These are phyloP conservation scores for Takifugu ocellatus DNA, from an alignment of 2,797 vertebrate genomes.

Conservation along the genomic window DNA sequence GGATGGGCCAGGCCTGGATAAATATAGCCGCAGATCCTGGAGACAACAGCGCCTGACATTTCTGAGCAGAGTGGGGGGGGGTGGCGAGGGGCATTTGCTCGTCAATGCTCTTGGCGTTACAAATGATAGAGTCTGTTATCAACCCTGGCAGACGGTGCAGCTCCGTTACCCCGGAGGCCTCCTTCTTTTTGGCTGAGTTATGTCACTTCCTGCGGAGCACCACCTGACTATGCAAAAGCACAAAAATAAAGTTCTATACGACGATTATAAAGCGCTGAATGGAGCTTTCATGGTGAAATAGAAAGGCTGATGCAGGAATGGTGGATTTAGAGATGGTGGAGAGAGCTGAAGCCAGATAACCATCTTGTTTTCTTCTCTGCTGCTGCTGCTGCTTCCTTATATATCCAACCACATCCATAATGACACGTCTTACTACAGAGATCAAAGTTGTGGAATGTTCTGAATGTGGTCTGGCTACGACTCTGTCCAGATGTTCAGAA, in stretches of 20 bases:
- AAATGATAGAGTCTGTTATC: constrained; percentile 2
- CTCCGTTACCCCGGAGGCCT: constrained; percentile 13
- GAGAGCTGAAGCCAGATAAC: constrained; percentile 23
- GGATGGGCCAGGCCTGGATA: constrained; percentile 47
- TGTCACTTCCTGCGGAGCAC: constrained; percentile 3
- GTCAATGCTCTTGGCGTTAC: constrained; percentile 18
- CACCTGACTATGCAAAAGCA: neutral
- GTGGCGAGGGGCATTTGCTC: constrained; percentile 16
- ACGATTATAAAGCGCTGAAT: no score
- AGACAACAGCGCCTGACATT: constrained; percentile 53
- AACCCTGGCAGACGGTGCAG: constrained; percentile 54
- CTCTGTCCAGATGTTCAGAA: constrained; percentile 64
- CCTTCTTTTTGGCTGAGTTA: constrained; percentile 37
- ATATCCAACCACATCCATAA: constrained; percentile 71
- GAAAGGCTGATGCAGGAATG: no score
- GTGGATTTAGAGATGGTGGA: neutral
- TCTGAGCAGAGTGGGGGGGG: constrained; percentile 29
- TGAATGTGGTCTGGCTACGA: constrained; percentile 59
- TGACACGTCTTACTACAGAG: constrained; percentile 58
- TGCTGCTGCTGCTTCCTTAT: constrained; percentile 42
- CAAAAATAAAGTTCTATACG: no score
- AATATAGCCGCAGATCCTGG: constrained; percentile 58
- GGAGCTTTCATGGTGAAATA: no score
- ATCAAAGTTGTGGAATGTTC: constrained; percentile 53
- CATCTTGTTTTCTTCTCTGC: constrained; percentile 32